phyloP scores from a whole-genome alignment of 2,888 invertebrate species.

The Microctonus brassicae region DNA sequence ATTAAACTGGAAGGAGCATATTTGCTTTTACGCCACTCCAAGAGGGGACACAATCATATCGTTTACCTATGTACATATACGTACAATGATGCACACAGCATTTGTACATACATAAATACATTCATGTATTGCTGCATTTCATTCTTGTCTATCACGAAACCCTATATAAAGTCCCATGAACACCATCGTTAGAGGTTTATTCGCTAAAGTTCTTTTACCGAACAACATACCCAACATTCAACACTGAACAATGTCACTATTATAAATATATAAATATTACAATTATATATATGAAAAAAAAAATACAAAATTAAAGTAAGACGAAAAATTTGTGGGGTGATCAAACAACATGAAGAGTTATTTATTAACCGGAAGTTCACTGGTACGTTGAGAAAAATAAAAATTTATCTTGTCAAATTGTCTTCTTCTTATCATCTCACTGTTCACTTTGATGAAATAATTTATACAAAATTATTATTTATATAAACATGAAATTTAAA shows the following conservation, averaged over 20 bases:
- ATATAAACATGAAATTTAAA: not conserved
- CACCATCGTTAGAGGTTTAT: slow-evolving; percentile 19
- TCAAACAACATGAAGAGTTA: slow-evolving; percentile 40
- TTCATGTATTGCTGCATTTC: no score
- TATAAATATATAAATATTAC: no score
- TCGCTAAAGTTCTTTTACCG: slow-evolving; percentile 21
- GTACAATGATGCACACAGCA: no score
- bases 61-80: not conserved
- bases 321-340: not conserved
- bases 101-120: no score
- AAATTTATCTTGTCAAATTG: not conserved
- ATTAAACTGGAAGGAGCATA: not conserved
- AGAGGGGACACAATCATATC: slow-evolving; percentile 19
- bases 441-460: not conserved
- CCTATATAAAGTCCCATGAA: slow-evolving; percentile 35
- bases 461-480: not conserved
- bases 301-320: not conserved
- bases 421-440: not conserved
- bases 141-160: slow-evolving; percentile 12
- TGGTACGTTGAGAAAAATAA: slow-evolving; percentile 39
- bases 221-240: not conserved
- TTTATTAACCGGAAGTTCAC: slow-evolving; percentile 39
- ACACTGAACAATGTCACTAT: slow-evolving; percentile 23
- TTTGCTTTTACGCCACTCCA: not conserved
- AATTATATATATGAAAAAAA: slow-evolving; percentile 21